Evolutionary conservation across 2,888 invertebrate species (phyloP), one percentile per base, ranked within the genome.

Genomic region (Ennomos erosarius): DNA sequence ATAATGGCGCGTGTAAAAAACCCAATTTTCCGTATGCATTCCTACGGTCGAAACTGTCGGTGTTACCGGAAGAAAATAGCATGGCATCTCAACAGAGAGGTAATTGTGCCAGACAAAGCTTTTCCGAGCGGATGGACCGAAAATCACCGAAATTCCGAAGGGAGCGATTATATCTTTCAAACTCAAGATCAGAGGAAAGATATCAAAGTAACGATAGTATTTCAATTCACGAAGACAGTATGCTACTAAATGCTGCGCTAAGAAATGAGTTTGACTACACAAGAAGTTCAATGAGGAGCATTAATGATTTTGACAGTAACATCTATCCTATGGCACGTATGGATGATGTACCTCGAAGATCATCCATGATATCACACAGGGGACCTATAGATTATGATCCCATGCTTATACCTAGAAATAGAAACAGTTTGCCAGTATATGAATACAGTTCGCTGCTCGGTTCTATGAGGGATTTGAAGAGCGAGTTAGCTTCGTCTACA

Each of bases 21-120:
- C 94, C 94, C 1, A 95, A 95, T 71, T 96, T 96, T 70, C 96
- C 96, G 0, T 96, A 96, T 75, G 96, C 96, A 3, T 96, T 96
- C 78, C 86, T 96, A 33, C 93, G 96, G 59, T 96, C 96, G 0
- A 95, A 95, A 68, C 85, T 97, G 45, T 96, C 96, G 9, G 96
- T 96, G 44, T 85, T 96, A 64, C 96, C 96, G 1, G 96, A 96
- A 85, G 96, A 96, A 84, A 95, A 95, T 67, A 93, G 93, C 64
- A 92, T 94, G 59, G 77, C 93, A 43, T 92, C 86, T 36, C 91
- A 93, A 71, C 91, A 93, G 74, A 88, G 90, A 74, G 81, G 79
- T 59, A 91, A 79, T 79, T 88, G 82, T 74, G 90, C 85, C 61
- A 91, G 87, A 76, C 94, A 86, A 82, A 94, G 93, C 69, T 92